Evolutionary conservation across 1,140 invertebrate genomes (phyloP).

Genomic region (Temnothorax nylanderi): DNA sequence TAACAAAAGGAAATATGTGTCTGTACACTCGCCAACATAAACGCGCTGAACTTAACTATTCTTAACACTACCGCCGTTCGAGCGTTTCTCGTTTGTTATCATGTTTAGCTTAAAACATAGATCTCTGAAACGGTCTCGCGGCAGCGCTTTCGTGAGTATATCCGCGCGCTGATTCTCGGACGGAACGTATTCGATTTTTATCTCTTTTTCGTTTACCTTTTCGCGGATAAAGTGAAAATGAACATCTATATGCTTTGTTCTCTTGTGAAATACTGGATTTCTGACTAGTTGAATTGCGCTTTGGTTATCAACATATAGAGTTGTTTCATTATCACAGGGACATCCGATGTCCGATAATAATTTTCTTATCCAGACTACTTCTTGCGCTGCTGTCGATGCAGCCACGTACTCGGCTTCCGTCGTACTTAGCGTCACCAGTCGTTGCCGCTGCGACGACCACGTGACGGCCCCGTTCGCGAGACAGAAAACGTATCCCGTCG

Average conservation of each 20-base stretch:
- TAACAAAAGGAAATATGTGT: no score
- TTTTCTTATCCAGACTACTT: constrained; percentile 77
- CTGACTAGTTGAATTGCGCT: not conserved
- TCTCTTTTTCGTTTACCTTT: constrained; percentile 23
- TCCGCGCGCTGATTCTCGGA: constrained; percentile 61
- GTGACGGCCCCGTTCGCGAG: not conserved
- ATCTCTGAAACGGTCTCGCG: not conserved
- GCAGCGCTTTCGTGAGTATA: constrained; percentile 69
- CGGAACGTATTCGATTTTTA: constrained; percentile 65
- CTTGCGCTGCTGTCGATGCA: constrained; percentile 78
- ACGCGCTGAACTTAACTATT: no score
- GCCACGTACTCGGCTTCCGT: constrained; percentile 84
- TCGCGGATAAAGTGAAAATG: not conserved
- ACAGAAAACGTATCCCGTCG: constrained; percentile 35
- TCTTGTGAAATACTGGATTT: not conserved
- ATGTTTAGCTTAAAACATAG: not conserved
- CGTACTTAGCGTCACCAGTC: constrained; percentile 7
- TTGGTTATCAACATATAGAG: constrained; percentile 2
- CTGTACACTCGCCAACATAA: no score
- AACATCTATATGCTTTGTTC: not conserved
- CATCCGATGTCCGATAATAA: constrained; percentile 55
- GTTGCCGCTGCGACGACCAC: constrained; percentile 26
- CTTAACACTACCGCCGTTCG: not conserved
- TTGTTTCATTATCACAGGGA: not conserved
- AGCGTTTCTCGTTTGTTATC: not conserved